Evolutionary conservation across 35 echinoderm and acorn worm genomes (phyloP).

Genomic region (Amphiura filiformis): DNA sequence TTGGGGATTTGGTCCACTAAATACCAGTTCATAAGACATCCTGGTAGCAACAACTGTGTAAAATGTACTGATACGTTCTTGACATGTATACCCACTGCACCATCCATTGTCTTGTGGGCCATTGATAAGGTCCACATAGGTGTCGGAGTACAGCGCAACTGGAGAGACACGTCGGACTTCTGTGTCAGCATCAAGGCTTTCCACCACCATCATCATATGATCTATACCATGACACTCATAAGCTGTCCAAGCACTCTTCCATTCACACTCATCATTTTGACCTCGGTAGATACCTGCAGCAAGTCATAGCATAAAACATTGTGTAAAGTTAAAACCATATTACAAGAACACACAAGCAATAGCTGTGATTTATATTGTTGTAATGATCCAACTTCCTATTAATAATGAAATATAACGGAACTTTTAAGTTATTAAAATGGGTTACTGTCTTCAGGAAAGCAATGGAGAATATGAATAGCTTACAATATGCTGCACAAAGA

Average conservation of each 20-base stretch:
- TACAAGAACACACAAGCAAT: too few species aligned
- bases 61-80: conserved; percentile 78
- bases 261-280: conserved; percentile 30
- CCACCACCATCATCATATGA: conserved; percentile 60
- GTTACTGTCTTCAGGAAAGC: too few species aligned
- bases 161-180: conserved; percentile 60
- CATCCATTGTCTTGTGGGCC: conserved; percentile 69
- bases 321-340: too few species aligned
- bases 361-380: too few species aligned
- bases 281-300: conserved; percentile 53
- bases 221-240: conserved; percentile 65
- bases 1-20: conserved; percentile 73
- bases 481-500: too few species aligned
- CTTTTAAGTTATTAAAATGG: too few species aligned
- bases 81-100: conserved; percentile 79
- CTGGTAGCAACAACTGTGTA: conserved; percentile 45
- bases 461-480: too few species aligned
- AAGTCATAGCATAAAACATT: not conserved
- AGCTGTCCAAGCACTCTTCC: conserved; percentile 52
- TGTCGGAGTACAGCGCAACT: conserved; percentile 39
- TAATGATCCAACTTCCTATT: too few species aligned
- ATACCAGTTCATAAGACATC: conserved; percentile 57
- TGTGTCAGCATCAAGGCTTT: conserved; percentile 81
- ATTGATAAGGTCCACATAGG: conserved; percentile 68
- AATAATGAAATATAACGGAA: too few species aligned